A percentile compares a stretch with the other conserved stretches of the same genome.
phyloP scores from a whole-genome alignment of 1,140 invertebrate species.

The Alviniconcha marisindica region DNA sequence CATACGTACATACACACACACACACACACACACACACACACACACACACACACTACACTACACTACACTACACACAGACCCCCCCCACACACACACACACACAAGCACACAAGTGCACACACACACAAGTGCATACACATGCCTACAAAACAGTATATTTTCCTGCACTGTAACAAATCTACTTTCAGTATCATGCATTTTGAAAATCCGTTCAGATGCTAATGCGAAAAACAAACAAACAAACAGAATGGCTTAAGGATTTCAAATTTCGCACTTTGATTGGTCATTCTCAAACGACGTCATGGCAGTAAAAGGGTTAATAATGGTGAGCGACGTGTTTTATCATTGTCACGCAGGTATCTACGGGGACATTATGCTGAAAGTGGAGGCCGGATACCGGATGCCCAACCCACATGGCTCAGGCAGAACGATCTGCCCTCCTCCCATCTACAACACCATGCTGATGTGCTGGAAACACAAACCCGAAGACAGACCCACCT shows the following conservation, averaged over 20 bases:
- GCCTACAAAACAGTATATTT: no score
- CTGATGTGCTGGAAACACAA: slow-evolving; percentile 79
- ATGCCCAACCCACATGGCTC: slow-evolving; percentile 86
- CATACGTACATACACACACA: background rate
- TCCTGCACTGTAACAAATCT: no score
- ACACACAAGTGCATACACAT: no score
- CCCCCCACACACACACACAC: background rate
- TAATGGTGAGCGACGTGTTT: background rate
- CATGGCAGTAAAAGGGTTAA: no score
- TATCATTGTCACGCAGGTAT: slow-evolving; percentile 56
- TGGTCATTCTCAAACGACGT: no score
- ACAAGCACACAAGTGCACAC: no score
- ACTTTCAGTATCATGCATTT: no score
- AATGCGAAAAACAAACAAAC: no score
- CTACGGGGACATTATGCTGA: slow-evolving; percentile 91
- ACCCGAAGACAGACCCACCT: slow-evolving; percentile 95
- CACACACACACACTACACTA: background rate
- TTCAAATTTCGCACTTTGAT: no score
- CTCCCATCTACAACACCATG: slow-evolving; percentile 86
- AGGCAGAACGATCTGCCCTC: slow-evolving; percentile 82
- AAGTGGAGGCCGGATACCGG: slow-evolving; percentile 95
- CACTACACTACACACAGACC: no score
- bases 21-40: background rate
- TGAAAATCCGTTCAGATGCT: no score
- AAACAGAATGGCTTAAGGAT: no score